phyloP scores from a whole-genome alignment of 2,888 invertebrate species.

The Caenorhabditis sp. region DNA sequence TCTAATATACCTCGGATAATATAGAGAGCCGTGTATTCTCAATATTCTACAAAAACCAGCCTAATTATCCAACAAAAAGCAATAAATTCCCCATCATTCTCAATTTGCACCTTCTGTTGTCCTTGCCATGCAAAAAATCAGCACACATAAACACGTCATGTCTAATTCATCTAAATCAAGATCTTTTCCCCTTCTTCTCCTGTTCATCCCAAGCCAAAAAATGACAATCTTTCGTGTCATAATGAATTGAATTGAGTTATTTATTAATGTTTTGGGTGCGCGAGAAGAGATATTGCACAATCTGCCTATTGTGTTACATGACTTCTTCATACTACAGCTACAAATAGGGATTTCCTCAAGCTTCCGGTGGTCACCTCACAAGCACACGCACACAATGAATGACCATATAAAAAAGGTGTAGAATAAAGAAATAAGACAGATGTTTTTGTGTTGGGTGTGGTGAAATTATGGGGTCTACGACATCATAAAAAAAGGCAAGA shows the following conservation, averaged over 20 bases:
- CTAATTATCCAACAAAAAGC: no score
- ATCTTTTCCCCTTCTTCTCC: no score
- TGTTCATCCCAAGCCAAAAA: background rate
- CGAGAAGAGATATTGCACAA: slow-evolving; percentile 32
- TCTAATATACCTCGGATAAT: no score
- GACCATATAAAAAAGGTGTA: background rate
- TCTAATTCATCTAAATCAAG: background rate
- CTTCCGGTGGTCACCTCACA: no score
- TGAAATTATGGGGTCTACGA: background rate
- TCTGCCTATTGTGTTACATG: background rate
- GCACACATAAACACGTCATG: background rate
- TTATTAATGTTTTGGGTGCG: slow-evolving; percentile 18
- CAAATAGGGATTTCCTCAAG: background rate
- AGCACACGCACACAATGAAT: background rate
- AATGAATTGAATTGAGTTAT: slow-evolving; percentile 17
- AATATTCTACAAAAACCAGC: no score
- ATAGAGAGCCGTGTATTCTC: no score
- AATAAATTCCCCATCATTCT: background rate
- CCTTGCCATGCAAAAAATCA: background rate
- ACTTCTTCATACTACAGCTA: background rate
- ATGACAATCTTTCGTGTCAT: background rate
- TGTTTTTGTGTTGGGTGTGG: background rate
- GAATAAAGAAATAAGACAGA: background rate
- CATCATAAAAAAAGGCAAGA: background rate
- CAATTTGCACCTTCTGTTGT: slow-evolving; percentile 1